phyloP scores from a whole-genome alignment of 2,888 invertebrate genomes.

The Blera fallax region DNA sequence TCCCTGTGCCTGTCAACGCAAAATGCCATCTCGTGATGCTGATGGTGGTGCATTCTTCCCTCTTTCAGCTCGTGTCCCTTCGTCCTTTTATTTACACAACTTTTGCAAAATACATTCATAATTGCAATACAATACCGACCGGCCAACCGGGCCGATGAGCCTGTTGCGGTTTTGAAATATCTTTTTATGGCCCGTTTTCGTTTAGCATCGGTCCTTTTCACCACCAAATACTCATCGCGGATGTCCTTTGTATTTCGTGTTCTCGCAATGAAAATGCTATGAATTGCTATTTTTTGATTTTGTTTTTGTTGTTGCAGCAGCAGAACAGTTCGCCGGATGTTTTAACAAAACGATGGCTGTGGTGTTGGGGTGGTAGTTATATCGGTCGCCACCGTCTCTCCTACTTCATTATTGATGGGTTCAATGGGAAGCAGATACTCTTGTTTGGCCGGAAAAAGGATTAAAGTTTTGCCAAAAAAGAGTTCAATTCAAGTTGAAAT shows the following conservation, averaged over 20 bases:
- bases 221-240: not conserved
- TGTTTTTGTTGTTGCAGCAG: not conserved
- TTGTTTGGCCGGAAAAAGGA: too few relatives aligned
- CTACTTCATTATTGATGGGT: too few relatives aligned
- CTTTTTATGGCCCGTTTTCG: not conserved
- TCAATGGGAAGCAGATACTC: too few relatives aligned
- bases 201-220: not conserved
- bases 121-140: constrained; percentile 36
- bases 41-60: not conserved
- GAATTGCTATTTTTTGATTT: not conserved
- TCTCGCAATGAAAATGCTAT: not conserved
- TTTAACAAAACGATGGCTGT: not conserved
- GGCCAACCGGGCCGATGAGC: not conserved
- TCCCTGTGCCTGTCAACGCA: constrained; percentile 19
- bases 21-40: constrained; percentile 4
- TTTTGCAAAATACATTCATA: constrained; percentile 46
- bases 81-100: constrained; percentile 30
- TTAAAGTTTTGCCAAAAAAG: too few relatives aligned
- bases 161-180: constrained; percentile 29
- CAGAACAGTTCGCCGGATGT: not conserved
- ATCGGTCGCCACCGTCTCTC: too few relatives aligned
- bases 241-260: not conserved
- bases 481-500: too few relatives aligned
- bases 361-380: not conserved
- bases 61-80: not conserved